Evolutionary conservation across 2,888 invertebrate species (phyloP), one percentile per base, ranked within the genome.

Genomic region (Andrena dorsata): DNA sequence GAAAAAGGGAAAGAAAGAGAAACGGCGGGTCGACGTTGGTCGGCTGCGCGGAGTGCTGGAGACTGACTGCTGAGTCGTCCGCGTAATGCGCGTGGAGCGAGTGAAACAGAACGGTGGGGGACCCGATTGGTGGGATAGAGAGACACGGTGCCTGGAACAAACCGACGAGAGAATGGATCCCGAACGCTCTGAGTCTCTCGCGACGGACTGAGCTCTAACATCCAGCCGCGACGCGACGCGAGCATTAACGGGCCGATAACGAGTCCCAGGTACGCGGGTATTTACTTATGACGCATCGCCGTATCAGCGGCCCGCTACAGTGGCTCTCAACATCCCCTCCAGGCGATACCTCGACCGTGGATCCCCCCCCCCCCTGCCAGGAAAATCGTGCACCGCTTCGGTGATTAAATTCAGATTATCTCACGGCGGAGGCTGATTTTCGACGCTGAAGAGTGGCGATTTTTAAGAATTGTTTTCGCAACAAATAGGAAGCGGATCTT

Each of bases 191-290:
- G 56, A 30, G 68, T 53, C 63, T 28, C 56, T 16, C 41, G 23
- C 28, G n/a, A 47, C 65, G 66, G 72, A 73, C 77, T 47, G 71
- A 76, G 2, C n/a, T 7, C 20, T 60, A 16, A n/a, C 13, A 30
- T n/a, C 58, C 5, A 49, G 51, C 26, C 73, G 61, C 77, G 70
- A 71, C 76, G 53, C 72, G 77, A 65, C 76, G 78, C 71, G 80
- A 72, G 84, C 82, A 89, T 88, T 84, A 83, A 88, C 86, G 73
- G 87, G 10, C 56, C 88, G 91, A 91, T 91, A 91, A 91, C 90
- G 83, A 88, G 83, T 87, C 83, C 84, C 90, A 90, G 90, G 89
- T 89, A 89, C 65, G 76, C 70, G 65, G 64, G 72, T 80, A 78
- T 85, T 86, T 87, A 76, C 79, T 79, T 80, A 80, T 89, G 88